Evolutionary conservation across 2,888 invertebrate species (phyloP), one percentile per base, ranked within the genome.

Genomic region (Caenorhabditis wallacei): DNA sequence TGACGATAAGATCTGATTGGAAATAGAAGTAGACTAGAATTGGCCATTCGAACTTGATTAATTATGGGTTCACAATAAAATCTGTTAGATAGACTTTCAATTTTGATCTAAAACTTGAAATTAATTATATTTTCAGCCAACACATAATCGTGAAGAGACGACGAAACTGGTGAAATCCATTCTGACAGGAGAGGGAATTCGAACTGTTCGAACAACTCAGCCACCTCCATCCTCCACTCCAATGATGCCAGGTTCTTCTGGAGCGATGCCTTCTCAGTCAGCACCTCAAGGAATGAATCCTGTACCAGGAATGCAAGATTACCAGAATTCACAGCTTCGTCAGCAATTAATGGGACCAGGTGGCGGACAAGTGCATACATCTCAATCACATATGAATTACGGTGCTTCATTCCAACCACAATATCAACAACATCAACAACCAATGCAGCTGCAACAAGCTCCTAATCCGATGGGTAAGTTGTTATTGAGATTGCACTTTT

Each of bases 91-190:
- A n/a, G n/a, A n/a, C n/a, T n/a, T n/a, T n/a, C n/a, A n/a, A n/a
- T n/a, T n/a, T n/a, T n/a, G n/a, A n/a, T n/a, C n/a, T n/a, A n/a
- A n/a, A n/a, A n/a, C n/a, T n/a, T n/a, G n/a, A n/a, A n/a, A n/a
- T n/a, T n/a, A n/a, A n/a, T n/a, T n/a, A n/a, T n/a, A n/a, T 48
- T 79, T 80, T 71, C 72, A 88, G 88, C 84, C 84, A 20, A 84
- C 88, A 3, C 80, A 80, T 70, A 82, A 56, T 22, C 53, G 51
- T 1, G 84, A 82, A 2, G 88, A 89, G 48, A 89, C 89, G 1
- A 70, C 40, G n/a, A 79, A 80, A 53, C 40, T 89, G 24, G 89
- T 87, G 11, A 81, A 87, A 51, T 85, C 86, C 0, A 74, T 89
- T 7, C 74, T 87, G 54, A 76, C 70, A 4, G 89, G 89, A 24